Base-by-base conservation (phyloP, 2,888 invertebrate species). In the Hirtodrosophila cameraria region DNA sequence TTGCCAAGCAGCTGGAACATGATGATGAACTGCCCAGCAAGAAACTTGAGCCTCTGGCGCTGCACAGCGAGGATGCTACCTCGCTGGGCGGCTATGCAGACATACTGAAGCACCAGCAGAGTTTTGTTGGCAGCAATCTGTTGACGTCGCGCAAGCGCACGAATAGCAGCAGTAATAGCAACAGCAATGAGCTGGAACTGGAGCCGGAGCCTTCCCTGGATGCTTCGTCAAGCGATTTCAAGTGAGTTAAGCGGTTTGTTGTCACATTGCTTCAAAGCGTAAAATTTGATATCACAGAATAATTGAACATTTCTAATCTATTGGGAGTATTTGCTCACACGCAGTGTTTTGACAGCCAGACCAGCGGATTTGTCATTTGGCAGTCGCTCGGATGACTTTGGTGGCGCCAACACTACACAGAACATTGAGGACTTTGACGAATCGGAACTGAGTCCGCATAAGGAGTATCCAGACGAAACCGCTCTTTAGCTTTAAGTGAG, bases 361-460 rank as follows among this genome's bases (percentile, higher is more conserved):
- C 95, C 95, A 0, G 93, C 94, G 7, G 96, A 96, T 91, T 91
- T 95, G 62, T 96, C 95, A 81, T 95, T 96, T 87, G 92, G 95
- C 8, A 96, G 95, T 77, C 94, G 95, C 78, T 94, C 96, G 3
- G 95, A 93, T 78, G 94, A 94, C 88, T 94, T 94, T 81, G 93
- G 78, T 15, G 92, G 91, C 1, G 63, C 88, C 38, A 76, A 72
- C 49, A 76, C 80, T 20, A 90, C 90, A 0, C 85, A 88, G 39
- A 85, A 92, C 86, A 83, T 92, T 63, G 92, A 92, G 9, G 92
- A 92, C 72, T 85, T 92, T n/a, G 92, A 92, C 20, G 93, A 93
- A 36, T 93, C 94, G 13, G 92, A 92, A 75, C 89, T 95, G 41
- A 93, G 93, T 11, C 93, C 94, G 53, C 61, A 63, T 46, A 73